Evolutionary conservation across 2,888 invertebrate species (phyloP).

Genomic region (Operophtera brumata): DNA sequence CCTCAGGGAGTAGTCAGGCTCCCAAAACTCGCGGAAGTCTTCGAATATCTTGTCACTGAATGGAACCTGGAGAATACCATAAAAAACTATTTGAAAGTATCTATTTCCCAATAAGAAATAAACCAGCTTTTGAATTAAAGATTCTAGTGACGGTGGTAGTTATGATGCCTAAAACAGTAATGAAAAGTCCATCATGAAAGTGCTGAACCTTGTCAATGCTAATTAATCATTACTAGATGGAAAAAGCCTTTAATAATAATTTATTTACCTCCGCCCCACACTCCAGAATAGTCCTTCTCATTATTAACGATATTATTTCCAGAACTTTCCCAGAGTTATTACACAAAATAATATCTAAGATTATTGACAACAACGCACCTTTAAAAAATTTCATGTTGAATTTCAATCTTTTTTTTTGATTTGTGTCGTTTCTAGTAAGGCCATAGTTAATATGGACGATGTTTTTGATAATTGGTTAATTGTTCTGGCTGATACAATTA

Average conservation of each 20-base stretch:
- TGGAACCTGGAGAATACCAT: conserved; percentile 32
- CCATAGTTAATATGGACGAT: neutral
- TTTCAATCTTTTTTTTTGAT: neutral
- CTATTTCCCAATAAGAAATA: neutral
- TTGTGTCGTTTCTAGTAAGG: neutral
- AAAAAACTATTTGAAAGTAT: no score
- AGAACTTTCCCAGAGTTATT: neutral
- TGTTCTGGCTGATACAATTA: conserved; percentile 1
- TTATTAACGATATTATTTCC: neutral
- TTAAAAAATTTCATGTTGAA: neutral
- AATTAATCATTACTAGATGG: no score
- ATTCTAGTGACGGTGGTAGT: no score
- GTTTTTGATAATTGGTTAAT: conserved; percentile 17
- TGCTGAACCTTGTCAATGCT: no score
- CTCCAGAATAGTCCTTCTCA: conserved; percentile 7
- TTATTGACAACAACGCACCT: neutral
- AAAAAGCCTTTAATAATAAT: no score
- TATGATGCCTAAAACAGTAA: no score
- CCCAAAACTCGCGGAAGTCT: conserved; percentile 49
- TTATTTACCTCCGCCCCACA: conserved; percentile 11
- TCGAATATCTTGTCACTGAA: conserved; percentile 31
- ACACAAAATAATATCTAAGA: neutral
- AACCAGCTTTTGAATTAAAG: no score
- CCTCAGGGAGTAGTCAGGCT: conserved; percentile 23
- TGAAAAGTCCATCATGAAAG: no score